Conservation (phyloP, 1,140 invertebrate species). For the Bombus superbus region DNA sequence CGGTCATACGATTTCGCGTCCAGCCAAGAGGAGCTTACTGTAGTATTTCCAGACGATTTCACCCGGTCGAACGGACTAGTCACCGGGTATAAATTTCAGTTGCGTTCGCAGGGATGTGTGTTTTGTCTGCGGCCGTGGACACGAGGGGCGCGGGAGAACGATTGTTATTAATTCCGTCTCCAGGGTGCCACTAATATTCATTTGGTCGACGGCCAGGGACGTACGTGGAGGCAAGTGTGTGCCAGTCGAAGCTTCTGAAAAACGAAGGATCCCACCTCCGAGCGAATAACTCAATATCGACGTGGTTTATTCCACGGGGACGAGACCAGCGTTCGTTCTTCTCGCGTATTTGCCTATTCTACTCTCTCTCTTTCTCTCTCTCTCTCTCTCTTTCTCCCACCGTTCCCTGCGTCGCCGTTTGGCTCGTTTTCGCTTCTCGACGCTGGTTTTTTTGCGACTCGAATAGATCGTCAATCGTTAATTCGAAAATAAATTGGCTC, state of each 20-base stretch:
- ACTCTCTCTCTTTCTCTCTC: neutral
- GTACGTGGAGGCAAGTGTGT: constrained; percentile 65
- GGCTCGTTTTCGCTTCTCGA: neutral
- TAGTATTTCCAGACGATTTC: constrained; percentile 52
- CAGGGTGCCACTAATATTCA: constrained; percentile 79
- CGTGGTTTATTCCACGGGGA: constrained; percentile 71
- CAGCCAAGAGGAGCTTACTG: constrained; percentile 27
- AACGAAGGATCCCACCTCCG: constrained; percentile 71
- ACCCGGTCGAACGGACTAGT: constrained; percentile 46
- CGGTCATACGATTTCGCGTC: constrained; percentile 21
- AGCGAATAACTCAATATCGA: constrained; percentile 80
- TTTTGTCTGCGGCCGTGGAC: constrained; percentile 59
- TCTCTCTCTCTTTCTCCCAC: too few relatives aligned
- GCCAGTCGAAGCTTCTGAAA: constrained; percentile 64
- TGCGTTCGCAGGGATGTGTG: constrained; percentile 49
- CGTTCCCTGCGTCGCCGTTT: constrained; percentile 26
- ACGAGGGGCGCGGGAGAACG: constrained; percentile 60
- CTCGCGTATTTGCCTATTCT: constrained; percentile 66
- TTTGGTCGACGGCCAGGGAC: constrained; percentile 70
- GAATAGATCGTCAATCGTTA: neutral
- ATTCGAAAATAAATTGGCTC: constrained; percentile 18
- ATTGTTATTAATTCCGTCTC: constrained; percentile 80
- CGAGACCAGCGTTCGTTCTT: constrained; percentile 60
- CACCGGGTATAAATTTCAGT: constrained; percentile 64
- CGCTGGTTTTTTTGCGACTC: neutral